Percentiles rank a stretch among this genome's conserved stretches.
phyloP scores from a whole-genome alignment of 2,113 vertebrate genomes.

The Ceratotherium simum region DNA sequence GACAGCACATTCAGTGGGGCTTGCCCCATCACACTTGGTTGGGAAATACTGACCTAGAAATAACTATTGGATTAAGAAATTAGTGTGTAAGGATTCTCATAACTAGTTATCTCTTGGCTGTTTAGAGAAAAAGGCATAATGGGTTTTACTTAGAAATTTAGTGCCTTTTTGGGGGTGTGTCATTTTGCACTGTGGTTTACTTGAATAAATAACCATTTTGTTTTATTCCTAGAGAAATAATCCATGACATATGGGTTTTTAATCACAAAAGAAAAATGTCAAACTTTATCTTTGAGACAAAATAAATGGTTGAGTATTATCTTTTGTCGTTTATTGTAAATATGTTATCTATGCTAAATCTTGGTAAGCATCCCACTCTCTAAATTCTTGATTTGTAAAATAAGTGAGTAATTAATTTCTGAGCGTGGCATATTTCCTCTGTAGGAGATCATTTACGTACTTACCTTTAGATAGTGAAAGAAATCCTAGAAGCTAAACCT shows the following conservation, averaged over 20 bases:
- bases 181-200: conserved; percentile 63
- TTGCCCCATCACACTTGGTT: background rate
- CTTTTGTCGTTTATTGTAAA: conserved; percentile 69
- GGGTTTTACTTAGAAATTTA: conserved; percentile 75
- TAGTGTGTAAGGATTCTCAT: conserved; percentile 38
- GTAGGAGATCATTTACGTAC: conserved; percentile 72
- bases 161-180: background rate
- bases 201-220: conserved; percentile 67
- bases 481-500: conserved; percentile 77
- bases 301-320: conserved; percentile 56
- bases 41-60: conserved; percentile 55
- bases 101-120: conserved; percentile 48
- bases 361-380: conserved; percentile 47
- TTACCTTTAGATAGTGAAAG: conserved; percentile 58
- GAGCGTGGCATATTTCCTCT: conserved; percentile 59
- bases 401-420: conserved; percentile 69
- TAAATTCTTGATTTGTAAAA: conserved; percentile 57
- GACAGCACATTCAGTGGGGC: background rate
- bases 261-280: conserved; percentile 66
- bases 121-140: conserved; percentile 57
- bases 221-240: conserved; percentile 73
- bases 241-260: conserved; percentile 67
- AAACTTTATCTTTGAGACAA: conserved; percentile 75
- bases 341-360: conserved; percentile 53
- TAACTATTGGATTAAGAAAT: conserved; percentile 56